Evolutionary conservation across 2,888 invertebrate genomes (phyloP).

Genomic region (Orthosia gothica): DNA sequence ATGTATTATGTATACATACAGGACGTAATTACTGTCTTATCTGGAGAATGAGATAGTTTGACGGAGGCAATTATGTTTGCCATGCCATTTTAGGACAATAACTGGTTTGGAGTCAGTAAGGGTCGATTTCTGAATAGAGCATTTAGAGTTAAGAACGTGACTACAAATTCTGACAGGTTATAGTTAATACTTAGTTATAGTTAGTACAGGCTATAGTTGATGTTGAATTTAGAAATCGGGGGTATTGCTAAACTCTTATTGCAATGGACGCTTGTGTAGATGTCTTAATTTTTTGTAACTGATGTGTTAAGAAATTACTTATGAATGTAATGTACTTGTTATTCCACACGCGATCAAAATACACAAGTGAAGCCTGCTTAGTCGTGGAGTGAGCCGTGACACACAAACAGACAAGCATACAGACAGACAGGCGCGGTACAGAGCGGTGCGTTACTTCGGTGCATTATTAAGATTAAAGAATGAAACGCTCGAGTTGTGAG

Average conservation of each 20-base stretch:
- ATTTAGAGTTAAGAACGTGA: no score
- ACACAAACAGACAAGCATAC: background rate
- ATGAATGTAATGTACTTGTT: background rate
- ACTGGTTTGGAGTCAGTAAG: no score
- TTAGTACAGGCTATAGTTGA: no score
- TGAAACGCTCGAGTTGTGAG: constrained; percentile 40
- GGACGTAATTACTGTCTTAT: constrained; percentile 14
- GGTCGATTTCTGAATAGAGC: no score
- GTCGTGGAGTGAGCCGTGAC: background rate
- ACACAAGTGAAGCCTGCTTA: background rate
- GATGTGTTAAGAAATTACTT: background rate
- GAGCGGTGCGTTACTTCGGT: constrained; percentile 18
- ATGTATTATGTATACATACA: background rate
- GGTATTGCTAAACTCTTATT: no score
- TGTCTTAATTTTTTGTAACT: background rate
- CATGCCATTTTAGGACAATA: no score
- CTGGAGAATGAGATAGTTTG: background rate
- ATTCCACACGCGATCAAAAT: background rate
- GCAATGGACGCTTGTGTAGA: background rate
- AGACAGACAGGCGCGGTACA: background rate
- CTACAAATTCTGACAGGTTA: no score
- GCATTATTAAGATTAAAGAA: constrained; percentile 69
- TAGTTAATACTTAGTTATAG: no score
- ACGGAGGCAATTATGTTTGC: no score
- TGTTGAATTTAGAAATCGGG: no score